phyloP scores from a whole-genome alignment of 92 coral and sea anemone genomes.

The Phenganax marumi region DNA sequence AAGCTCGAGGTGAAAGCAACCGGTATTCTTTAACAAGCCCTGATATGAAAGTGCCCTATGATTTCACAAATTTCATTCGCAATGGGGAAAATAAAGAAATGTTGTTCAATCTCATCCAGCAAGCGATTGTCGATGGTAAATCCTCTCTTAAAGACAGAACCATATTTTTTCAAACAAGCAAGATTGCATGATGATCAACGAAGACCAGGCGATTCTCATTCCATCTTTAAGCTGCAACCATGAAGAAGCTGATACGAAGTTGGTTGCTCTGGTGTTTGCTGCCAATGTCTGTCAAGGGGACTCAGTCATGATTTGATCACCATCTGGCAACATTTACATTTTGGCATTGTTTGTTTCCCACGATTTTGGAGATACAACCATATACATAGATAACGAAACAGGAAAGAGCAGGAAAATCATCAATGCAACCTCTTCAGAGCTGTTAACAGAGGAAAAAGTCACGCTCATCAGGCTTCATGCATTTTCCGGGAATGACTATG shows the following conservation, averaged over 20 bases:
- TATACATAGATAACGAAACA: constrained; percentile 24
- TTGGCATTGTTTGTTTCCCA: constrained; percentile 18
- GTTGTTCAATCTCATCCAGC: constrained; percentile 11
- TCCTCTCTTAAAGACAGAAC: background rate
- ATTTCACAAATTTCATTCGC: constrained; percentile 3
- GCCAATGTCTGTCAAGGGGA: background rate
- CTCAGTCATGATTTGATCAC: constrained; percentile 25
- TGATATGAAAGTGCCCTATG: constrained; percentile 1
- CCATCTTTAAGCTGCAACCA: constrained; percentile 10
- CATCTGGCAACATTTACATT: constrained; percentile 37
- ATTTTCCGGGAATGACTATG: constrained; percentile 43
- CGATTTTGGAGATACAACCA: constrained; percentile 1
- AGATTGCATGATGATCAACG: constrained; percentile 5
- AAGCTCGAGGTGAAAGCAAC: background rate
- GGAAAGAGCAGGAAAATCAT: constrained; percentile 22
- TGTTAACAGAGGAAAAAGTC: background rate
- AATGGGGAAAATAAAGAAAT: constrained; percentile 17
- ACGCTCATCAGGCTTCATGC: constrained; percentile 37
- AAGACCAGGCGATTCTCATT: background rate
- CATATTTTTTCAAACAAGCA: constrained; percentile 13
- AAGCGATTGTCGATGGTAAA: constrained; percentile 4
- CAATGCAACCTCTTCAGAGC: constrained; percentile 9
- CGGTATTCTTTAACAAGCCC: background rate
- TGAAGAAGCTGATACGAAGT: constrained; percentile 42
- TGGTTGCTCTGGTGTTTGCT: constrained; percentile 18